These are phyloP conservation scores for Scaeva pyrastri DNA, from an alignment of 2,888 invertebrate genomes.

Conservation along the genomic window DNA sequence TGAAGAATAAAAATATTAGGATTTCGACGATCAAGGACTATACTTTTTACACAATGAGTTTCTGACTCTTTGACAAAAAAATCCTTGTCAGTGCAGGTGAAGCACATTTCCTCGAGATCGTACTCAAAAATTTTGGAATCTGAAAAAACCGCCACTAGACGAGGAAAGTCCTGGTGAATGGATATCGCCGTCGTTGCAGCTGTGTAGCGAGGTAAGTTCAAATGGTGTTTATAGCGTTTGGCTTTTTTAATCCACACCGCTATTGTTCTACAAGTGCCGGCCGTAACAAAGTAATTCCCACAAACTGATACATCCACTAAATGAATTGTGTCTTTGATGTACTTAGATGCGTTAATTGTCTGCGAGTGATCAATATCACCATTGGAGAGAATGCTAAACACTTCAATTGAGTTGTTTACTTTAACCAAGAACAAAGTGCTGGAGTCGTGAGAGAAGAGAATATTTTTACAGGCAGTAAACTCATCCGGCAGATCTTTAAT, in stretches of 20 bases:
- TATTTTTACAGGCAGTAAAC: conserved; percentile 81
- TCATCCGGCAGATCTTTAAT: conserved; percentile 82
- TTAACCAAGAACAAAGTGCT: conserved; percentile 84
- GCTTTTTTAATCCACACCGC: conserved; percentile 86
- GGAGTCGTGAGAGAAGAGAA: conserved; percentile 83
- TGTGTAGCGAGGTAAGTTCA: conserved; percentile 89
- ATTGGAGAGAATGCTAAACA: conserved; percentile 82
- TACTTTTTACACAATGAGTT: conserved; percentile 84
- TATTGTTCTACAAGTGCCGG: conserved; percentile 88
- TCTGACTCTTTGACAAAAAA: conserved; percentile 85
- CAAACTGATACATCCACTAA: conserved; percentile 85
- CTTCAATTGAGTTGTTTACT: conserved; percentile 82
- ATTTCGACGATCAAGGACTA: conserved; percentile 87
- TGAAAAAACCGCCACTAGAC: conserved; percentile 89
- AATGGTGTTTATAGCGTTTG: conserved; percentile 84
- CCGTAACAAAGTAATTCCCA: conserved; percentile 87
- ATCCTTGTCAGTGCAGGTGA: conserved; percentile 85
- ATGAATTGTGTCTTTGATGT: conserved; percentile 86
- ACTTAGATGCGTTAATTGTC: conserved; percentile 81
- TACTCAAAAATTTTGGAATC: conserved; percentile 94
- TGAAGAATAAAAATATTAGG: conserved; percentile 88
- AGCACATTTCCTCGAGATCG: conserved; percentile 86
- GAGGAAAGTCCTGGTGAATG: conserved; percentile 86
- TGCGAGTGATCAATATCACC: conserved; percentile 81
- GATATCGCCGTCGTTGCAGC: conserved; percentile 90